A percentile compares a stretch with the other conserved stretches of the same genome.
Evolutionary conservation across 1,140 invertebrate genomes (phyloP).

Genomic region (Papilio polyxenes): DNA sequence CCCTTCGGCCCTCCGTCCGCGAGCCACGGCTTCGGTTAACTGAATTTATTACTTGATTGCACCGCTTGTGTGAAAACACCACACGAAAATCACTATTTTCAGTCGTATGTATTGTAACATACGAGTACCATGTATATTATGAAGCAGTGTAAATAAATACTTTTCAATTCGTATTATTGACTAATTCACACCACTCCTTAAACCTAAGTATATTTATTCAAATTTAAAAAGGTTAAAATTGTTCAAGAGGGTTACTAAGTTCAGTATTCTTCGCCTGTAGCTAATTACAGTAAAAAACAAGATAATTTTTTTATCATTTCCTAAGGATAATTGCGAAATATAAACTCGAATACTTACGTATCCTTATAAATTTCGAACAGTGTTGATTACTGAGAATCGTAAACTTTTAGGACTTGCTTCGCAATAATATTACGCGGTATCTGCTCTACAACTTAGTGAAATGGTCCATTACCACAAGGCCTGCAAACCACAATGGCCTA

Average conservation of each 20-base stretch:
- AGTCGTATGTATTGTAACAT: conserved; percentile 42
- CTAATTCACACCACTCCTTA: too few species aligned
- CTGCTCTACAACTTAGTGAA: not conserved
- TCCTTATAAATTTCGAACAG: not conserved
- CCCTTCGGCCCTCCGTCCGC: conserved; percentile 49
- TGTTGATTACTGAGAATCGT: conserved; percentile 10
- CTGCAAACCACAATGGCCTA: conserved; percentile 6
- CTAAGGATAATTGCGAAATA: not conserved
- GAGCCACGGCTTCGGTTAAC: conserved; percentile 54
- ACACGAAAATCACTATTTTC: conserved; percentile 44
- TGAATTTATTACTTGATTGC: conserved; percentile 73
- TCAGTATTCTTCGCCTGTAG: too few species aligned
- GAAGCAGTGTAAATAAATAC: not conserved
- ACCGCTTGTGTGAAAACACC: conserved; percentile 57
- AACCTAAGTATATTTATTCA: too few species aligned
- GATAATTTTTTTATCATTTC: too few species aligned
- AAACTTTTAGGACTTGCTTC: conserved; percentile 9
- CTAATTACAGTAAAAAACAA: too few species aligned
- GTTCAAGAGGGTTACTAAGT: too few species aligned
- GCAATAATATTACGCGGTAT: not conserved
- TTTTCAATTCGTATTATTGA: too few species aligned
- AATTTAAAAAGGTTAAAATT: too few species aligned
- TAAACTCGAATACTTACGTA: not conserved
- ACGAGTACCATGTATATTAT: not conserved
- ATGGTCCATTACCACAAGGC: not conserved